Conservation (phyloP, 2,113 vertebrate genomes). For the Vulpes vulpes region DNA sequence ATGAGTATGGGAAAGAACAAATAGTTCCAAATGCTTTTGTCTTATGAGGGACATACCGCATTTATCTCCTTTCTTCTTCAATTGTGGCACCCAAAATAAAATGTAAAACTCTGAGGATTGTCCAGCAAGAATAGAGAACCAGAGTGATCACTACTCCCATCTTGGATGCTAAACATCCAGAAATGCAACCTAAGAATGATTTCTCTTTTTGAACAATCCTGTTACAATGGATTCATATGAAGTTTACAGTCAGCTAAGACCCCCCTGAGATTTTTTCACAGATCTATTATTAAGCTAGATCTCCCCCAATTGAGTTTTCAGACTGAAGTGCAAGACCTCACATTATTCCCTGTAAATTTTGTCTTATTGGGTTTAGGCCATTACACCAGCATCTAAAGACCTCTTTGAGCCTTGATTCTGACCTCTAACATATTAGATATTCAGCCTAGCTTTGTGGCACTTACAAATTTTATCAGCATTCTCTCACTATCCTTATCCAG, state of each 20-base stretch:
- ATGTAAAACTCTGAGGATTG: not conserved
- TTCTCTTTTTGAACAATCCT: conserved; percentile 55
- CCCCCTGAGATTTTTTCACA: conserved; percentile 50
- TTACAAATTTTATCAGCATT: conserved; percentile 73
- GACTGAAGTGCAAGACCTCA: conserved; percentile 66
- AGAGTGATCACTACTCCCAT: not conserved
- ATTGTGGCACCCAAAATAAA: not conserved
- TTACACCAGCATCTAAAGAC: conserved; percentile 62
- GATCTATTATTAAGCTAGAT: conserved; percentile 63
- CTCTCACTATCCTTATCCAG: not conserved
- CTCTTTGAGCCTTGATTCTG: conserved; percentile 60
- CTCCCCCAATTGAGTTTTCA: conserved; percentile 68
- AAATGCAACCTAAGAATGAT: conserved; percentile 26
- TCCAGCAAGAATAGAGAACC: not conserved
- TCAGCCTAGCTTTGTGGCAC: conserved; percentile 45
- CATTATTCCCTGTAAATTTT: conserved; percentile 71
- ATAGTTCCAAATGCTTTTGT: not conserved
- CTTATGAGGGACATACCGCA: not conserved
- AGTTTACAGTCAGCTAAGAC: conserved; percentile 58
- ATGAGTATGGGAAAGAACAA: not conserved
- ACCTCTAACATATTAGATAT: conserved; percentile 64
- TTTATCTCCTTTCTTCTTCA: not conserved
- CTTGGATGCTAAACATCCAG: not conserved
- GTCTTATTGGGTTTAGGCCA: conserved; percentile 72
- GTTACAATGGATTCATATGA: conserved; percentile 59